Base-by-base conservation (phyloP, 2,113 vertebrate species). In the Amblyornis subalaris region DNA sequence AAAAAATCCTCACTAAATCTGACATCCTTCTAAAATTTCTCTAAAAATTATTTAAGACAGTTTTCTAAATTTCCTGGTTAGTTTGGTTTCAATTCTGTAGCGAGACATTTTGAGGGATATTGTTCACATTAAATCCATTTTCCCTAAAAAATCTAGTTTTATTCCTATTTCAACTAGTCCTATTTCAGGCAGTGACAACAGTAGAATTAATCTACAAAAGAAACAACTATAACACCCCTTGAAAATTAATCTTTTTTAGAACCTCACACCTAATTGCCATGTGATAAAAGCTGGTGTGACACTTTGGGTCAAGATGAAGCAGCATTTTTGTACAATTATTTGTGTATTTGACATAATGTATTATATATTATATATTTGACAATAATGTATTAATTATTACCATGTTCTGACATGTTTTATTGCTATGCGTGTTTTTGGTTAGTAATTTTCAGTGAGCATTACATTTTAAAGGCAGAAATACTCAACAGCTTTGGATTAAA, bases 201-300 rank as follows among this genome's bases (percentile, higher is more conserved):
- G 22, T 21, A 40, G 21, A 77, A 73, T 36, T 74, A 23, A 42
- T 40, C 44, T 38, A 55, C 23, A 45, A 42, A 12, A 88, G n/a
- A 53, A 85, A 44, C 13, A 73, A 18, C 29, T 73, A 58, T 17
- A 81, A 36, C 6, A 57, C 6, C n/a, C 12, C n/a, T 42, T 6
- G 25, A 71, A 85, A 81, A 82, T 20, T 10, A 1, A 16, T 67
- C 15, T 40, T 67, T 61, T 83, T 61, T 47, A 38, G 24, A 75
- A 83, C 2, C 2, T 50, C 3, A 0, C 18, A 42, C 22, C 26
- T 70, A 35, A 78, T 5, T 50, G 18, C 22, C 26, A 7, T 0
- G 2, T 53, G 40, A 78, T 36, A 74, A 82, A 82, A 89, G 10
- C 26, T 29, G 17, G 16, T 10, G 36, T 48, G 38, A 71, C 7